Base-by-base conservation (phyloP, 2,113 vertebrate species). In the Phrynosoma blainvillii region DNA sequence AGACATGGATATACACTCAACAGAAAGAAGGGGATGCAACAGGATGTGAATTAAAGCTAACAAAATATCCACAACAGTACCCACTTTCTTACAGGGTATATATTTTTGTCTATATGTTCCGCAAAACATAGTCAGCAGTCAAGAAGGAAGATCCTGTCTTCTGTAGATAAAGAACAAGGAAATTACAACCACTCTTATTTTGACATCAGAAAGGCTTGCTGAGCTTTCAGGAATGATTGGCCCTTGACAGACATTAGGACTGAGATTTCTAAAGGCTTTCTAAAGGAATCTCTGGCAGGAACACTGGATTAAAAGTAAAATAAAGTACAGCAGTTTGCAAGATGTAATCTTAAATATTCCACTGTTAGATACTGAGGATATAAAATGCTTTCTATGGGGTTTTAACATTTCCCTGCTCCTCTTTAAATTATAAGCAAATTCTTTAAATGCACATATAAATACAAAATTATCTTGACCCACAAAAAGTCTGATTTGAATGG, bases 131-230 rank as follows among this genome's bases (percentile, higher is more conserved):
- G 90, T 91, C 80, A 93, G 90, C 89, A 79, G 88, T 94, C 93
- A 96, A 96, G 97, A 96, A 98, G 96, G 94, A 97, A 97, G 92
- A 86, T 82, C 91, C 95, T 7, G 2, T 95, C 97, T 98, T 96
- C 96, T 97, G 95, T 93, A 96, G 96, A 95, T 95, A 97, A 90
- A 95, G 88, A 90, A 95, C 95, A 88, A 95, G 95, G 96, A 96
- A 95, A 96, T 93, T 93, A 96, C 93, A 95, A 94, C 91, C 90
- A 94, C 96, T 94, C 93, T 96, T 97, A 95, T 96, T 97, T 97
- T 96, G 96, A 95, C 95, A 96, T 95, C 92, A 92, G 93, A 96
- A 95, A 91, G 88, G 84, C 90, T 91, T 87, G 75, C 91, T 90
- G 89, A 91, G 88, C 84, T 74, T 89, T 89, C 90, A 62, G 66